Evolutionary conservation across 2,888 invertebrate species (phyloP), one percentile per base, ranked within the genome.

Genomic region (Dryadula phaetusa): DNA sequence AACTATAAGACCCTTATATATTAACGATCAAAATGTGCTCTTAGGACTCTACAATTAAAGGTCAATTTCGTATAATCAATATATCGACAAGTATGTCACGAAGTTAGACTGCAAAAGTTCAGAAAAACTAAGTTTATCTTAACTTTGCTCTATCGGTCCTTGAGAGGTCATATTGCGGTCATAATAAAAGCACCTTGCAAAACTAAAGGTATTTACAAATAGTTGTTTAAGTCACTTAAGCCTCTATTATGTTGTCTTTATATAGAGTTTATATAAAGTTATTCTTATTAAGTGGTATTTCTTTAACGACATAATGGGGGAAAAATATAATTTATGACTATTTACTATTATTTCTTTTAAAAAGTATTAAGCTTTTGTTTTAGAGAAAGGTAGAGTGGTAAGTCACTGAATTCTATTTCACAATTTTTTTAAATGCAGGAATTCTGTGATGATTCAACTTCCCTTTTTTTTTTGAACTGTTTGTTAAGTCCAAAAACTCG

Each of bases 61-160:
- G 28, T 28, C 2, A 40, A 18, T 34, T 44, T 56, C n/a, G 25
- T 3, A 28, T 12, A 52, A 20, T 12, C 10, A 44, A 25, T 44
- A 42, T n/a, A 16, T 53, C 28, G 34, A 34, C 22, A 46, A 46
- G 67, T 67, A 56, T 37, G 60, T 67, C 61, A 56, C 34, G 42
- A 64, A 64, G 49, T 62, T 67, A 52, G 28, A 46, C n/a, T 20
- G 18, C 25, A 49, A 22, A 64, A 67, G 62, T 67, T 67, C 16
- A 28, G 67, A 67, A 70, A 70, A 58, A 64, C 56, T 62, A 42
- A 64, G 18, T n/a, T 67, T 69, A 37, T 61, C 25, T 62, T 54
- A 64, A 54, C 47, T 64, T 25, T 58, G 40, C 49, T 70, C 58
- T 62, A 62, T 70, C 62, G 61, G 42, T 28, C 28, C 40, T 37